Evolutionary conservation across 2,888 invertebrate species (phyloP), one percentile per base, ranked within the genome.

Genomic region (Latheticus oryzae): DNA sequence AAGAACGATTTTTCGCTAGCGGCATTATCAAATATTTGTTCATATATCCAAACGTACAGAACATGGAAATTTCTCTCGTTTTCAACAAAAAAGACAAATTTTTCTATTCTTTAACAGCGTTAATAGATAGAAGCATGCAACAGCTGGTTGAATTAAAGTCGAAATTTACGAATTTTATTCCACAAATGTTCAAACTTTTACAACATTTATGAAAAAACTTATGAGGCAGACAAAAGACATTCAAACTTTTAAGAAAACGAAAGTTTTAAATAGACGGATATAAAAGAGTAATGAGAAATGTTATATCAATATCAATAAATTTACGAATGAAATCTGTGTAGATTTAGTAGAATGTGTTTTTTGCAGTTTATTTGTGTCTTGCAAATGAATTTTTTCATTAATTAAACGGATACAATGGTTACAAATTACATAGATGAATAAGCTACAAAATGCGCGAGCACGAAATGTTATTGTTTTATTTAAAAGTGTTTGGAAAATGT

Each of bases 151-250:
- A 50, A 50, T 50, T 50, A 38, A 9, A 45, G 24, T 17, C 23
- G 19, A 50, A 50, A 35, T 47, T 37, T 32, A 50, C 28, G 38
- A 50, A 50, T 50, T 38, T 50, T 38, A 50, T 37, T 50, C 50
- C 38, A 11, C 37, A 38, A 37, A 50, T 35, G 28, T 50, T 50
- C 30, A 16, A 50, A 50, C 50, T 50, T 50, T 50, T 50, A 28
- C 50, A 38, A 50, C 37, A 17, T 38, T 50, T 38, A 50, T 50
- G 50, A 50, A 50, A 50, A 50, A 50, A 50, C 38, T 50, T 38
- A 50, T 16, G 12, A 38, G 11, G 50, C 50, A 38, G 50, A 50
- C 50, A 50, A 50, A 50, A 50, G 37, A 50, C 50, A 50, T 50
- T 50, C 17, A 50, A 50, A 38, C 28, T 50, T 50, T 37, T 12